Conservation (phyloP, 2,113 vertebrate genomes). For the Lagopus muta region DNA sequence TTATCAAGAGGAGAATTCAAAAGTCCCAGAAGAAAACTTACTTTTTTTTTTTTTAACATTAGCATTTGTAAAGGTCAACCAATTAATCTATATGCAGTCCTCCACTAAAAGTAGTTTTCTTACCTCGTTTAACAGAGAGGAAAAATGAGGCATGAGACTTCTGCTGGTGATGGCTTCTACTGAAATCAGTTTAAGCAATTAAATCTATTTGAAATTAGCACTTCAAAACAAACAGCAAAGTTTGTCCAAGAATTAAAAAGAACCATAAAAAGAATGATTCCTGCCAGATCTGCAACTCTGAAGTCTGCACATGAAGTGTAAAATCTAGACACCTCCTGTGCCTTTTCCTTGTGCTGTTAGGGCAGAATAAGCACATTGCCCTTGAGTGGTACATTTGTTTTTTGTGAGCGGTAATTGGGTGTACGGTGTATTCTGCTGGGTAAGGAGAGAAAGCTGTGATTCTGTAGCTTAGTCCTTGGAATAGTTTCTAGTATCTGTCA, state of each 20-base stretch:
- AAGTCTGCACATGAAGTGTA: background rate
- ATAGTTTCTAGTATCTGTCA: background rate
- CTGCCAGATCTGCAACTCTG: background rate
- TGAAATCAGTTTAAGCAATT: background rate
- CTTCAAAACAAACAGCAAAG: background rate
- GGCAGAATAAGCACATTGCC: background rate
- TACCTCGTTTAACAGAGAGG: background rate
- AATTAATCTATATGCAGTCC: background rate
- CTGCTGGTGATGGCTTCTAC: background rate
- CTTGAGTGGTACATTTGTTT: background rate
- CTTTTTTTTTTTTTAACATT: background rate
- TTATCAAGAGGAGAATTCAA: background rate
- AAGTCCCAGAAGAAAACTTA: background rate
- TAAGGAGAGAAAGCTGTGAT: background rate
- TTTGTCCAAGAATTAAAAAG: background rate
- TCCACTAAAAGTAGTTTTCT: background rate
- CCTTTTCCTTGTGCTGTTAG: background rate
- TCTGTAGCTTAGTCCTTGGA: background rate
- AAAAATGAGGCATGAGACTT: background rate
- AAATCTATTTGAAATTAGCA: background rate
- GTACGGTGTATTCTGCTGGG: background rate
- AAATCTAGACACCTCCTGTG: background rate
- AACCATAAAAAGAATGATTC: background rate
- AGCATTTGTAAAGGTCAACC: background rate
- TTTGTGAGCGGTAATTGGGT: background rate